These are phyloP conservation scores for Syngnathus scovelli DNA, from an alignment of 2,113 vertebrate species.

Conservation along the genomic window DNA sequence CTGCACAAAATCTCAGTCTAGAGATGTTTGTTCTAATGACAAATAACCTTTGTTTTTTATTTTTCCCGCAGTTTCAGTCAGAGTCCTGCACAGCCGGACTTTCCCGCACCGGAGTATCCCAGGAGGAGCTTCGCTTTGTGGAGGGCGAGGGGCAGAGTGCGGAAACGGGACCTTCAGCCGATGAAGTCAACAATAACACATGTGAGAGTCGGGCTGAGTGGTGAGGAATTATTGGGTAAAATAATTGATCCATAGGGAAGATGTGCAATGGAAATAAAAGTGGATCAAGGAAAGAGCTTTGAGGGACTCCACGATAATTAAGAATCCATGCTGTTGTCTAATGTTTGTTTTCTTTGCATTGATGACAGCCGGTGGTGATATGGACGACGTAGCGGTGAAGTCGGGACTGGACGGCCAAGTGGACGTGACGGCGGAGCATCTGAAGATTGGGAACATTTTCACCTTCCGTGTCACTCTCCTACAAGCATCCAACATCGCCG, in stretches of 20 bases:
- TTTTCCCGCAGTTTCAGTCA: conserved; percentile 80
- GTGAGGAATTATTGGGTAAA: neutral
- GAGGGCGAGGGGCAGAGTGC: conserved; percentile 89
- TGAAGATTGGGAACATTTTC: conserved; percentile 85
- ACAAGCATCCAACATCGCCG: conserved; percentile 94
- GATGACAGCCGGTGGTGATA: conserved; percentile 70
- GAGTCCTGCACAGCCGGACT: conserved; percentile 81
- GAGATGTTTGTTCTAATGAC: too few relatives aligned
- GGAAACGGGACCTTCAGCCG: conserved; percentile 79
- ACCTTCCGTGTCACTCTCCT: conserved; percentile 95
- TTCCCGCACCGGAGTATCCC: conserved; percentile 83
- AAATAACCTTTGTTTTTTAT: too few relatives aligned
- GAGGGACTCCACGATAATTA: neutral
- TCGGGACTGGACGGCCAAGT: conserved; percentile 62
- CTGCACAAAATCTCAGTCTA: too few relatives aligned
- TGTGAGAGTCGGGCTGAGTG: conserved; percentile 71
- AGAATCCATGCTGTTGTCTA: neutral
- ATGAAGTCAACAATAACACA: conserved; percentile 98
- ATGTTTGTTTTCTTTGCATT: neutral
- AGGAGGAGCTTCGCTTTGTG: conserved; percentile 92
- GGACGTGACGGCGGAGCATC: conserved; percentile 78
- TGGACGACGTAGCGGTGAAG: conserved; percentile 78
- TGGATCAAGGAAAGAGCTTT: neutral
- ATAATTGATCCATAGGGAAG: neutral
- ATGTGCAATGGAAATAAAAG: neutral